A percentile compares a stretch with the other conserved stretches of the same genome.
Evolutionary conservation across 2,113 vertebrate genomes (phyloP).

Genomic region (Phaethon lepturus): DNA sequence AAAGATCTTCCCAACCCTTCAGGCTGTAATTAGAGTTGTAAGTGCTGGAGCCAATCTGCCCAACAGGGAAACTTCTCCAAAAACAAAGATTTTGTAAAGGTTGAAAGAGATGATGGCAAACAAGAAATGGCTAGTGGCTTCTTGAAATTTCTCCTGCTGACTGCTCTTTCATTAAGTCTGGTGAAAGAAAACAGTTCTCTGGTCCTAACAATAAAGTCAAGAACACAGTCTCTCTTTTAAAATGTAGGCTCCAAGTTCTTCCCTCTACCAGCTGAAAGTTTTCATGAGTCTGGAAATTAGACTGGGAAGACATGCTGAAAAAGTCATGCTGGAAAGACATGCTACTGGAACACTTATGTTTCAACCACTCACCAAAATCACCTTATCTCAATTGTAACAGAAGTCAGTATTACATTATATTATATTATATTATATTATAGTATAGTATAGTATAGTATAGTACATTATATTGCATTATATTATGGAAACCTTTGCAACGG

Average conservation of each 20-base stretch:
- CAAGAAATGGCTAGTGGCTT: slow-evolving; percentile 42
- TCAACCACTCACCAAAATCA: neutral
- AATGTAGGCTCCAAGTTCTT: neutral
- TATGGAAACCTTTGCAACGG: neutral
- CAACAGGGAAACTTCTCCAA: slow-evolving; percentile 29
- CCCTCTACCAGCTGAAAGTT: neutral
- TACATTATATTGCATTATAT: neutral
- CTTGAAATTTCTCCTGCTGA: slow-evolving; percentile 24
- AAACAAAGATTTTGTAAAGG: slow-evolving; percentile 24
- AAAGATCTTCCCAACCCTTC: slow-evolving; percentile 18
- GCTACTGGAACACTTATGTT: neutral
- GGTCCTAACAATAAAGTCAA: neutral
- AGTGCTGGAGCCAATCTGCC: slow-evolving; percentile 45
- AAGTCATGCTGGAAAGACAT: neutral
- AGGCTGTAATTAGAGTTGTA: slow-evolving; percentile 44
- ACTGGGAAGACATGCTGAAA: neutral
- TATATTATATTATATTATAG: too few species aligned
- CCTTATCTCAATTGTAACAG: neutral
- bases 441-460: neutral
- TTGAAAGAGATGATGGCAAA: slow-evolving; percentile 14
- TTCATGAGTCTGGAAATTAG: neutral
- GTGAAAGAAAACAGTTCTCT: neutral
- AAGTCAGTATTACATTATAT: neutral
- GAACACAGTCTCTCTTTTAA: neutral
- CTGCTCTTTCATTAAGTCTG: neutral